Evolutionary conservation across 2,888 invertebrate species (phyloP).

Genomic region (Bruchidius siliquastri): DNA sequence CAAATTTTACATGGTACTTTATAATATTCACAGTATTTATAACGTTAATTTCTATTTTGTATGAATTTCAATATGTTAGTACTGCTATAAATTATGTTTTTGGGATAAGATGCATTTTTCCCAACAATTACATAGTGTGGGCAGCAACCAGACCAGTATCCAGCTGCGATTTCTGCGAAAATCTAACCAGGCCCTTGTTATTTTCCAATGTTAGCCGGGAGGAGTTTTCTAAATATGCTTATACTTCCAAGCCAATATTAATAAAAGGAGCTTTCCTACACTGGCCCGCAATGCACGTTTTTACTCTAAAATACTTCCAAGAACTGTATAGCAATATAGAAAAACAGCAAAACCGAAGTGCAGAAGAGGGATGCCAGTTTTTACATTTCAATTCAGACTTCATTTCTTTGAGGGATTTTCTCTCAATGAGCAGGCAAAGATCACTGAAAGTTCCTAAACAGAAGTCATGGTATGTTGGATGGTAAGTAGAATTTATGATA

Average conservation of each 20-base stretch:
- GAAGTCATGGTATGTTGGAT: conserved; percentile 85
- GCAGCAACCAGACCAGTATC: conserved; percentile 81
- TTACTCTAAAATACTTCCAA: conserved; percentile 66
- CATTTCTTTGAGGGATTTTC: conserved; percentile 69
- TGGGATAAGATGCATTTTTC: conserved; percentile 69
- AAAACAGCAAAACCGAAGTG: conserved; percentile 64
- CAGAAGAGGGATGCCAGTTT: conserved; percentile 81
- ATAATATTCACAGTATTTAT: conserved; percentile 3
- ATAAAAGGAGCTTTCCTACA: conserved; percentile 69
- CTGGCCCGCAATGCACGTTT: conserved; percentile 70
- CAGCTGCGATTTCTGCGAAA: conserved; percentile 73
- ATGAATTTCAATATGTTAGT: conserved; percentile 6
- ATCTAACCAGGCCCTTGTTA: conserved; percentile 62
- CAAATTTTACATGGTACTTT: not conserved
- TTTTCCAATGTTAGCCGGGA: conserved; percentile 64
- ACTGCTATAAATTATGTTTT: conserved; percentile 38
- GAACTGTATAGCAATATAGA: conserved; percentile 62
- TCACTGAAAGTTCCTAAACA: conserved; percentile 58
- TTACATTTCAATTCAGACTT: conserved; percentile 81
- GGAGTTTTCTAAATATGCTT: conserved; percentile 69
- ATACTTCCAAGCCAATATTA: conserved; percentile 74
- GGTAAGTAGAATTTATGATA: conserved; percentile 64
- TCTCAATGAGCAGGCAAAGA: conserved; percentile 66
- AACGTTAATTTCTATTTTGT: conserved; percentile 2
- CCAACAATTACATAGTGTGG: conserved; percentile 82